Evolutionary conservation across 2,113 vertebrate species (phyloP).

Genomic region (rabbit (Oryctolagus cuniculus)): mOryCun1.1 NC_091443.1:29959501-29960000

Average conservation of each 20-base stretch:
- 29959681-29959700: not conserved
- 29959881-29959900: not conserved
- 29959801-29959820: not conserved
- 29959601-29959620: not conserved
- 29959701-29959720: not conserved
- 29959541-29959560: not conserved
- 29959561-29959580: not conserved
- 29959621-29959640: not conserved
- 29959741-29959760: not conserved
- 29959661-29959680: not conserved
- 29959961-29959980: not conserved
- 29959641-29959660: not conserved
- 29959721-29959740: not conserved
- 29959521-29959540: not conserved
- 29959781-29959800: not conserved
- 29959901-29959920: not conserved
- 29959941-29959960: not conserved
- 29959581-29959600: not conserved
- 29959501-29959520: not conserved
- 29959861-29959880: not conserved
- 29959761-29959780: not conserved
- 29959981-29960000: not conserved
- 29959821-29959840: not conserved
- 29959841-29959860: too few relatives aligned
- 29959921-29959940: slow-evolving; percentile 14